These are phyloP conservation scores for Centrocercus urophasianus DNA, from an alignment of 2,113 vertebrate genomes.

Conservation along the genomic window DNA sequence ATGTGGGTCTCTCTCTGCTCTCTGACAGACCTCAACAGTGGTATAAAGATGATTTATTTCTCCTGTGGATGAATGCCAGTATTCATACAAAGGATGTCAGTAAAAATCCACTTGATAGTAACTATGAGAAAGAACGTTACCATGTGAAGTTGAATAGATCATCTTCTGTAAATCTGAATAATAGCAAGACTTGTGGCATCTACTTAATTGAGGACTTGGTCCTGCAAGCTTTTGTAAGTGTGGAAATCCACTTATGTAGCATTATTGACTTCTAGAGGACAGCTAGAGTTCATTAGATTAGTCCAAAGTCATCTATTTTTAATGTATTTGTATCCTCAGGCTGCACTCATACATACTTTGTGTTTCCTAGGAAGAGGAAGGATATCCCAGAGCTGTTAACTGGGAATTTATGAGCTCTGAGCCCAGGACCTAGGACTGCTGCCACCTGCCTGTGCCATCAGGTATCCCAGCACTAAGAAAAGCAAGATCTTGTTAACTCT, in stretches of 20 bases:
- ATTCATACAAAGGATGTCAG: neutral
- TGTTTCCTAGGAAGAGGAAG: neutral
- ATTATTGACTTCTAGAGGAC: neutral
- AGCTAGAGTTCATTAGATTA: neutral
- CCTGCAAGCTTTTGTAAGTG: neutral
- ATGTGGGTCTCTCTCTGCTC: neutral
- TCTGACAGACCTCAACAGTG: neutral
- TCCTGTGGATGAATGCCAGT: neutral
- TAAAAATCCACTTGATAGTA: neutral
- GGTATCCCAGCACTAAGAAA: fast-evolving
- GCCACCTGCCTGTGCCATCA: neutral
- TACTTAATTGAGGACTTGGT: neutral
- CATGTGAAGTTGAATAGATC: neutral
- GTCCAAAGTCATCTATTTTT: neutral
- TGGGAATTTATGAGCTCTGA: neutral
- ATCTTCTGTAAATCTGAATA: neutral
- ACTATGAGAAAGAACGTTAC: neutral
- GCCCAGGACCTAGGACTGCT: neutral
- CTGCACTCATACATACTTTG: neutral
- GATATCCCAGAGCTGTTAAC: neutral
- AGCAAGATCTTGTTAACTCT: neutral
- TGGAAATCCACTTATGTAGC: neutral
- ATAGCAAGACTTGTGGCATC: neutral
- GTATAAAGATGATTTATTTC: neutral
- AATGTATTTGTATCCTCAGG: neutral